Evolutionary conservation across 2,888 invertebrate genomes (phyloP), one percentile per base, ranked within the genome.

Genomic region (Anaspis maculata): DNA sequence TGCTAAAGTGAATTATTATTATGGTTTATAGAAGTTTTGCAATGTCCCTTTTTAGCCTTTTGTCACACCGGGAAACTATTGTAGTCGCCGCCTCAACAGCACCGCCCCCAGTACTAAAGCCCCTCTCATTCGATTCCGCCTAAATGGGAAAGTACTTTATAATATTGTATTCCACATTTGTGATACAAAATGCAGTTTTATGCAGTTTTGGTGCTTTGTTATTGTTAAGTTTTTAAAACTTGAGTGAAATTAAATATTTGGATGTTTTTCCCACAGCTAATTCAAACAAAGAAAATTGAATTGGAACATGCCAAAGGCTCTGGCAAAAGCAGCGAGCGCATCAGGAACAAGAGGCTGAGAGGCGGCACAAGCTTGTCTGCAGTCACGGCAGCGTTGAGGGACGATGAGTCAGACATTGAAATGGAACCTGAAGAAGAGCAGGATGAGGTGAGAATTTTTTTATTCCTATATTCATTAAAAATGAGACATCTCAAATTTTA

Each of bases 281-380:
- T 80, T 39, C 73, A 75, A 44, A 72, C 72, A 28, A 76, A 76
- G 41, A 81, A 80, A 46, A 68, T 75, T 34, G 87, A 88, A 57
- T 69, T 88, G 7, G 85, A 86, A 42, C 77, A 77, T 50, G 78
- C 81, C 0, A 76, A 77, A 45, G 66, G 68, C 3, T 67, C 74
- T 1, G 73, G 76, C 1, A 82, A 82, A 65, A 73, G 74, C 2
- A 82, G 82, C 32, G 83, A 83, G 54, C 69, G 83, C 3, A 78
- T 83, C 15, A 72, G 82, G 51, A 77, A 72, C 51, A 74, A 74
- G 58, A 64, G 74, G 5, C 64, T 70, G 33, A 53, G 70, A 21
- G 68, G 68, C 15, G 63, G 60, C 15, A 71, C 73, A 31, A 69
- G 72, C 15, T 62, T 77, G 38, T 73, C 76, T 13, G 71, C 77